Evolutionary conservation across 2,113 vertebrate genomes (phyloP), one percentile per base, ranked within the genome.

Genomic region (Opisthocomus hoazin): DNA sequence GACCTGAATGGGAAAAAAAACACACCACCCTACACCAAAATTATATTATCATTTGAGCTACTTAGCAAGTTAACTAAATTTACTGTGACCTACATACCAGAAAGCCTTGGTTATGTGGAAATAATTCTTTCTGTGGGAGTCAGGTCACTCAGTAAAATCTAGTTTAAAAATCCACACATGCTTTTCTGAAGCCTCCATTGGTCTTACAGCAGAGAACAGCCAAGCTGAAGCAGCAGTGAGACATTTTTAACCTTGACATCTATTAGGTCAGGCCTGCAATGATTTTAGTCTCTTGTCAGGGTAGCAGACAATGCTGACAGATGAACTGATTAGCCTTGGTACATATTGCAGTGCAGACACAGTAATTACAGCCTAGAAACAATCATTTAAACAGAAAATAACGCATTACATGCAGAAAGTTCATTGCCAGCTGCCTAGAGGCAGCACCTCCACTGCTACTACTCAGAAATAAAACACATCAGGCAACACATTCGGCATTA

Each of bases 21-120:
- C 1, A 29, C 30, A 92, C 9, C 46, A 82, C 19, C 36, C 48
- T 53, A 73, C 46, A 94, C 32, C 37, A 70, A 94, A 95, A 96
- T 82, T 89, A 87, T 97, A 96, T 94, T 94, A 90, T 90, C 73
- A 69, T 56, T 90, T 78, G 91, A 95, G 74, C 64, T 91, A 80
- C 77, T 93, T 95, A 95, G 82, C 86, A 96, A 95, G 89, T 93
- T 96, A 73, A 89, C 93, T 96, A 97, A 97, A 89, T 97, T 96
- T 92, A 92, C 85, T 13, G 9, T 98, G 97, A 92, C 96, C 97
- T 96, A 97, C 80, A 95, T 94, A 90, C 37, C 56, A 82, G 91
- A 80, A 90, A 87, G 66, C 20, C 14, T 21, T 83, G 84, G 75
- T 80, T 88, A 68, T 54, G 41, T 93, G 36, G 24, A 46, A 89